These are phyloP conservation scores for Capitulum mitella DNA, from an alignment of 2,888 invertebrate species.

Conservation along the genomic window DNA sequence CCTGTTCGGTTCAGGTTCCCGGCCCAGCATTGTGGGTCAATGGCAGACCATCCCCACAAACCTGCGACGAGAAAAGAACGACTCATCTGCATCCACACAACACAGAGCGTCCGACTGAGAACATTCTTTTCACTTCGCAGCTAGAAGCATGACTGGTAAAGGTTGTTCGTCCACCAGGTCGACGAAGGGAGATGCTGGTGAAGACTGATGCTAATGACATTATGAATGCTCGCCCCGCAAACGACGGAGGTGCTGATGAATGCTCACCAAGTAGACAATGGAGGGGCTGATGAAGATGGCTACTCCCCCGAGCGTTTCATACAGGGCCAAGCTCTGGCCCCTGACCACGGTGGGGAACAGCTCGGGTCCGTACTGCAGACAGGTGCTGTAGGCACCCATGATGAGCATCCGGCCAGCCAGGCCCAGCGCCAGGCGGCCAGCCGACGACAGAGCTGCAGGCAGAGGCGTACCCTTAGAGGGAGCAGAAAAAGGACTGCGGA, in stretches of 20 bases:
- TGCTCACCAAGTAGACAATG: conserved; percentile 36
- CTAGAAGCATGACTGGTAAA: not conserved
- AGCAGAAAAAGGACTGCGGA: too few relatives aligned
- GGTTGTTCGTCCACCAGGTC: not conserved
- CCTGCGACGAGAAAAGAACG: too few relatives aligned
- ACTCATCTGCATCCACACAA: too few relatives aligned
- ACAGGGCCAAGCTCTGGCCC: conserved; percentile 76
- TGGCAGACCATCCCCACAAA: too few relatives aligned
- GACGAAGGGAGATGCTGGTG: conserved; percentile 54
- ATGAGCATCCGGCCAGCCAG: conserved; percentile 76
- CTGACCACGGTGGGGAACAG: conserved; percentile 76
- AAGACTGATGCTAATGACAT: conserved; percentile 45
- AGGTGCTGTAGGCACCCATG: conserved; percentile 83
- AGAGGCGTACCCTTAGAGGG: too few relatives aligned
- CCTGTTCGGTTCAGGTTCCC: too few relatives aligned
- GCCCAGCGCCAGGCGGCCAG: conserved; percentile 49
- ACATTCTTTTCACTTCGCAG: too few relatives aligned
- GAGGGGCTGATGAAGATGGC: conserved; percentile 56
- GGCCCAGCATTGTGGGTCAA: too few relatives aligned
- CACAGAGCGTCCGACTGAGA: too few relatives aligned
- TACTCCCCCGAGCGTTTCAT: conserved; percentile 81
- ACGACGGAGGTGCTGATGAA: conserved; percentile 46
- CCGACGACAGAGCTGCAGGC: not conserved
- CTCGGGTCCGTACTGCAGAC: conserved; percentile 81
- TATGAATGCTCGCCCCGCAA: conserved; percentile 62